Conservation (phyloP, 2,797 vertebrate genomes). For the Enteromius paludinosus region DNA sequence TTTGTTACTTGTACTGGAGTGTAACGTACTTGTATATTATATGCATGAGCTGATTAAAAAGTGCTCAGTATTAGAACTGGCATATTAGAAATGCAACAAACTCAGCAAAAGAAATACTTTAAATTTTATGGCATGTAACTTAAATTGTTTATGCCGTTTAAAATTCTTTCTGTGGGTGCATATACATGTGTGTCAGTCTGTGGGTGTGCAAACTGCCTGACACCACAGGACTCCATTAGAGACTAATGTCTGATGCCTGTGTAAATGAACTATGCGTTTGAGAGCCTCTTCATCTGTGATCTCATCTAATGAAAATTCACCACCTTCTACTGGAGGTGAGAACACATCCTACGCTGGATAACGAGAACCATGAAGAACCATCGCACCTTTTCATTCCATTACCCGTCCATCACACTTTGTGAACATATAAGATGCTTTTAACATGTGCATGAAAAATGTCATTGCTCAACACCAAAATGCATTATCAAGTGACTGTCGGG, state of each 20-base stretch:
- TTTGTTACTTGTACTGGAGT: neutral
- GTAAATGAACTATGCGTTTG: constrained; percentile 29
- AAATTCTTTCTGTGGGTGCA: neutral
- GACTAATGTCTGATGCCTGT: constrained; percentile 18
- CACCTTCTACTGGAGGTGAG: constrained; percentile 29
- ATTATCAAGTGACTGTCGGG: constrained; percentile 20
- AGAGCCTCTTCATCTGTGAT: constrained; percentile 34
- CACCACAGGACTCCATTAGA: constrained; percentile 35
- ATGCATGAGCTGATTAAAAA: neutral
- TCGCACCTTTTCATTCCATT: constrained; percentile 34
- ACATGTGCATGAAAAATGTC: constrained; percentile 16
- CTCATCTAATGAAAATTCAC: constrained; percentile 36
- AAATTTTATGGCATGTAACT: neutral
- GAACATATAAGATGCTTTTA: constrained; percentile 36
- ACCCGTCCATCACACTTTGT: constrained; percentile 21
- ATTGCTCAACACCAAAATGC: constrained; percentile 1
- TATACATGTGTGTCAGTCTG: constrained; percentile 1
- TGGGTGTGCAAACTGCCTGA: constrained; percentile 21
- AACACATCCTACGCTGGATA: constrained; percentile 36
- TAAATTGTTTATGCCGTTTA: constrained; percentile 1
- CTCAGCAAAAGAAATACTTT: neutral
- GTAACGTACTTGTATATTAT: neutral
- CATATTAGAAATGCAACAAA: constrained; percentile 8
- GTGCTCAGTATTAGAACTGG: neutral
- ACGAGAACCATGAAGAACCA: constrained; percentile 28